Evolutionary conservation across 2,888 invertebrate genomes (phyloP), one percentile per base, ranked within the genome.

Genomic region (Eupithecia subfuscata): DNA sequence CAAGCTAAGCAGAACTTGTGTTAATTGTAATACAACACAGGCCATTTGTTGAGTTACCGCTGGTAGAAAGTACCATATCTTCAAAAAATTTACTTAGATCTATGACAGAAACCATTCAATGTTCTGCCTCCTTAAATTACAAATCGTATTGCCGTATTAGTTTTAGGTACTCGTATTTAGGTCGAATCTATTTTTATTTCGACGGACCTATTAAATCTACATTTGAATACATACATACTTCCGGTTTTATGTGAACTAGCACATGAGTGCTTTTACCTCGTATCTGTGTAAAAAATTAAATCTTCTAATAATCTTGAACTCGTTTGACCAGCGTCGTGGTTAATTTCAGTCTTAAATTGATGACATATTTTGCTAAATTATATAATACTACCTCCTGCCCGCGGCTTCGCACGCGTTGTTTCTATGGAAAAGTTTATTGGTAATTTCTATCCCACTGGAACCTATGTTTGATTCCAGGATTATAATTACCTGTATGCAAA

Each of bases 271-370:
- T 80, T 82, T 84, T 83, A 85, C 83, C 81, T 84, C 83, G 83
- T 78, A 74, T 25, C 18, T 40, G 6, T 80, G 43, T 43, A 43
- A 77, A 81, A 81, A 79, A 60, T 34, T 25, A 22, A 16, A 9
- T 81, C 75, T 82, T 77, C 77, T 86, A 83, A 85, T 83, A 84
- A 84, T 87, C 80, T 83, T 83, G 84, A 82, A 88, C 88, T 89
- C 86, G 86, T 78, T 76, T 74, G 75, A 75, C 78, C 73, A 77
- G 79, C 82, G 82, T 79, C 79, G 14, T 64, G 2, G 34, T 8
- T 64, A 2, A 63, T 30, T 63, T 63, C 8, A 30, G 63, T 63
- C 30, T 25, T 16, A 7, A 63, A 25, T 30, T 7, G n/a, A 56
- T 22, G 11, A 22, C 9, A 11, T 52, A 16, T n/a, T 52, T 14